Percentiles rank a stretch among this genome's conserved stretches.
These are phyloP conservation scores for Myiozetetes cayanensis DNA, from an alignment of 2,113 vertebrate species.

Conservation along the genomic window DNA sequence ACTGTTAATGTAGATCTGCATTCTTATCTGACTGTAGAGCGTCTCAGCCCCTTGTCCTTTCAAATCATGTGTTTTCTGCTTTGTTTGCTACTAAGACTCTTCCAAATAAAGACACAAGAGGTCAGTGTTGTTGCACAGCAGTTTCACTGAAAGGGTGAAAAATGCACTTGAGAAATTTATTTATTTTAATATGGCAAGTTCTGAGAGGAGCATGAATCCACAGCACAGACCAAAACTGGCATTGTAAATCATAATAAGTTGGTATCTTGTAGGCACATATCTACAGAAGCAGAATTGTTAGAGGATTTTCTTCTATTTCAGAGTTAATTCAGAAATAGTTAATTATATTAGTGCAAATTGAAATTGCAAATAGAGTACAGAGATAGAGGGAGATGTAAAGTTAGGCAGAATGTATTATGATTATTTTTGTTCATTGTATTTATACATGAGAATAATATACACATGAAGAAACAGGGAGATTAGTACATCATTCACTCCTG, in stretches of 20 bases:
- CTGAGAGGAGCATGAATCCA: not conserved
- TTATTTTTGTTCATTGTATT: not conserved
- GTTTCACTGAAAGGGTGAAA: not conserved
- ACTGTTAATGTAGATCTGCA: not conserved
- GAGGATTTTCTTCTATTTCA: not conserved
- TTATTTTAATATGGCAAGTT: not conserved
- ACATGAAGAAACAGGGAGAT: not conserved
- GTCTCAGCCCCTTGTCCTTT: not conserved
- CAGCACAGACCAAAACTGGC: not conserved
- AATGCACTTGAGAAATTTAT: not conserved
- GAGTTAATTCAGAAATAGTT: not conserved
- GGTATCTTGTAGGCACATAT: rapidly evolving
- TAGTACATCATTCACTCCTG: not conserved
- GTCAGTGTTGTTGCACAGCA: slow-evolving; percentile 56
- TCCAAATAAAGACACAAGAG: slow-evolving; percentile 35
- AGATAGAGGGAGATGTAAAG: not conserved
- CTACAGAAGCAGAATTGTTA: not conserved
- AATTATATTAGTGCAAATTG: not conserved
- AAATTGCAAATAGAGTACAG: not conserved
- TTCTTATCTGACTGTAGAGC: not conserved
- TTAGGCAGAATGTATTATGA: not conserved
- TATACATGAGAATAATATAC: not conserved
- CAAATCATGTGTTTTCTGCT: not conserved
- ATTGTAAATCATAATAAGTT: not conserved
- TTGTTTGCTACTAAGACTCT: not conserved